A percentile compares a stretch with the other conserved stretches of the same genome.
phyloP scores from a whole-genome alignment of 2,797 vertebrate species.

The Ctenosaura bakeri region DNA sequence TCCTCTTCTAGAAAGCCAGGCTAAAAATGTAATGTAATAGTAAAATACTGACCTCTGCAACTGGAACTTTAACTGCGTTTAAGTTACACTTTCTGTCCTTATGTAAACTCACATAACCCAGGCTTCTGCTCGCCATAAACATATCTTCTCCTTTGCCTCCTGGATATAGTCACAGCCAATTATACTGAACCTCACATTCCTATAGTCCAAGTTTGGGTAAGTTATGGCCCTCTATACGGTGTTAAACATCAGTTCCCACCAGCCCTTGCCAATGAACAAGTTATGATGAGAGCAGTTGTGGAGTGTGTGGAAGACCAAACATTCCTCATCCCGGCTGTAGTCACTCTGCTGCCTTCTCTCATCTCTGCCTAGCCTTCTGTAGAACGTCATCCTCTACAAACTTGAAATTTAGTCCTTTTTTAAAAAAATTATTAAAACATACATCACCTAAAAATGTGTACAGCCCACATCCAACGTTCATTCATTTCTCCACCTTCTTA shows the following conservation, averaged over 20 bases:
- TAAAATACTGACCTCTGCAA: neutral
- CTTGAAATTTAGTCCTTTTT: neutral
- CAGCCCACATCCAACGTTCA: neutral
- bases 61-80: neutral
- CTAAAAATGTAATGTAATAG: neutral
- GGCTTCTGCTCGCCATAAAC: neutral
- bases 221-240: too few relatives aligned
- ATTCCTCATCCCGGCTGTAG: neutral
- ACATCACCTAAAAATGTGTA: neutral
- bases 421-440: too few relatives aligned
- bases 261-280: too few relatives aligned
- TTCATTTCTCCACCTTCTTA: neutral
- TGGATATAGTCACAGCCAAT: neutral
- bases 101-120: neutral
- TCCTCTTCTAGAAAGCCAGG: neutral
- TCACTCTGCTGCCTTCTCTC: neutral
- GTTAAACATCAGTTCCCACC: too few relatives aligned
- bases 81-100: neutral
- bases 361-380: neutral
- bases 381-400: neutral
- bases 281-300: neutral
- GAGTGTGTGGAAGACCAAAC: neutral
- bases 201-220: too few relatives aligned
- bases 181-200: too few relatives aligned
- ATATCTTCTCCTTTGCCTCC: neutral